phyloP scores from a whole-genome alignment of 2,113 vertebrate genomes.

The Erpornis zantholeuca region DNA sequence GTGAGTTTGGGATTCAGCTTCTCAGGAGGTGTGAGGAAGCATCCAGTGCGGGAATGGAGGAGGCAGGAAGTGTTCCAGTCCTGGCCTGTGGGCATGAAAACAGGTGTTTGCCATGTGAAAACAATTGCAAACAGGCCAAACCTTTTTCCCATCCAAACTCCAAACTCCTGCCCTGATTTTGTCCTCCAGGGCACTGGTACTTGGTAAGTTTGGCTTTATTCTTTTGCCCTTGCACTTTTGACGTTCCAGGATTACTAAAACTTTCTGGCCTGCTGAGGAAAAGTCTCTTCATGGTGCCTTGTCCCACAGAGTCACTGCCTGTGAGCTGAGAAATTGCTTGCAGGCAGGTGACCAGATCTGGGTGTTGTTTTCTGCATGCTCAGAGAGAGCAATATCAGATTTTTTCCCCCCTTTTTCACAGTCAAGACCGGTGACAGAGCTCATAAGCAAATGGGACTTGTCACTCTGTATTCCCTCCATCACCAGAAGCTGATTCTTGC shows the following conservation, averaged over 20 bases:
- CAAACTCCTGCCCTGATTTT: not conserved
- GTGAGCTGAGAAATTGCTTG: not conserved
- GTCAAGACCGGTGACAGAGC: not conserved
- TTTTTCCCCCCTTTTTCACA: not conserved
- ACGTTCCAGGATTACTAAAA: not conserved
- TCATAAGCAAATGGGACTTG: not conserved
- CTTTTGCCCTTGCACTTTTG: not conserved
- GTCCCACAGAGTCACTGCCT: not conserved
- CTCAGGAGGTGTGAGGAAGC: accelerated
- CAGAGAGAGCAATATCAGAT: not conserved
- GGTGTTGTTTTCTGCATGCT: not conserved
- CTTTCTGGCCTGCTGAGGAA: not conserved
- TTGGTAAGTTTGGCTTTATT: not conserved
- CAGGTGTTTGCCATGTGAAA: not conserved
- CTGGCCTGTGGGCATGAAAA: not conserved
- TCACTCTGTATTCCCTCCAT: not conserved
- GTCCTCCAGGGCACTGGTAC: not conserved
- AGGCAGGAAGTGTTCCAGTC: not conserved
- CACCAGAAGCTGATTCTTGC: not conserved
- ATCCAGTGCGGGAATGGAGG: not conserved
- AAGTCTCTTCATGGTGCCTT: not conserved
- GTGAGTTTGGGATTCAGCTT: not conserved
- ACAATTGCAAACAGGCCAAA: not conserved
- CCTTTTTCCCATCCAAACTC: not conserved
- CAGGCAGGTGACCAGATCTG: not conserved